These are phyloP conservation scores for Dusona sp. DNA, from an alignment of 2,888 invertebrate genomes.

Conservation along the genomic window DNA sequence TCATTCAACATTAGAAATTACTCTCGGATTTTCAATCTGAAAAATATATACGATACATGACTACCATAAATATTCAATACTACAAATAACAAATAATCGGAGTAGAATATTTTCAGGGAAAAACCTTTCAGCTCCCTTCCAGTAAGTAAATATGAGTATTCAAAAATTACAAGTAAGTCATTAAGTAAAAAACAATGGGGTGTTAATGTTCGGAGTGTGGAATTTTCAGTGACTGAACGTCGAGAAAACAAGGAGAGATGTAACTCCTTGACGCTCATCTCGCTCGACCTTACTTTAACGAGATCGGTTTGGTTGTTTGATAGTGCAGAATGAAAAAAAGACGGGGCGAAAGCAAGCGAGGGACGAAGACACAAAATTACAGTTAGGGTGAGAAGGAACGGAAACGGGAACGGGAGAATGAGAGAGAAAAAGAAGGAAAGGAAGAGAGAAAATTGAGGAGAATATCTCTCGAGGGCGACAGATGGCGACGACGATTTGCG, in stretches of 20 bases:
- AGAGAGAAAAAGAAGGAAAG: background rate
- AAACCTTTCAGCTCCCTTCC: background rate
- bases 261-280: conserved; percentile 49
- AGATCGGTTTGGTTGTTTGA: conserved; percentile 71
- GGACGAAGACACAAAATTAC: background rate
- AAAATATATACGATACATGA: background rate
- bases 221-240: conserved; percentile 38
- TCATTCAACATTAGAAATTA: background rate
- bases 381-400: background rate
- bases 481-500: conserved; percentile 69
- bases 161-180: background rate
- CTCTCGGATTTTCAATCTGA: background rate
- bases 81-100: background rate
- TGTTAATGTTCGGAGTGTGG: conserved; percentile 9
- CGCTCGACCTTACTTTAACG: conserved; percentile 71
- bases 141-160: background rate
- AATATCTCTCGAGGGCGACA: conserved; percentile 65
- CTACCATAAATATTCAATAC: background rate
- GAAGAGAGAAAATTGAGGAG: conserved; percentile 20
- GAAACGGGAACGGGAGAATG: background rate
- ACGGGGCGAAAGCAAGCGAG: conserved; percentile 11
- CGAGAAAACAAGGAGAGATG: conserved; percentile 29
- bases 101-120: background rate
- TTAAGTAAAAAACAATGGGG: conserved; percentile 19
- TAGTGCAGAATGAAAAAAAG: conserved; percentile 34